phyloP scores from a whole-genome alignment of 2,113 vertebrate species.

The Phoenicopterus ruber region DNA sequence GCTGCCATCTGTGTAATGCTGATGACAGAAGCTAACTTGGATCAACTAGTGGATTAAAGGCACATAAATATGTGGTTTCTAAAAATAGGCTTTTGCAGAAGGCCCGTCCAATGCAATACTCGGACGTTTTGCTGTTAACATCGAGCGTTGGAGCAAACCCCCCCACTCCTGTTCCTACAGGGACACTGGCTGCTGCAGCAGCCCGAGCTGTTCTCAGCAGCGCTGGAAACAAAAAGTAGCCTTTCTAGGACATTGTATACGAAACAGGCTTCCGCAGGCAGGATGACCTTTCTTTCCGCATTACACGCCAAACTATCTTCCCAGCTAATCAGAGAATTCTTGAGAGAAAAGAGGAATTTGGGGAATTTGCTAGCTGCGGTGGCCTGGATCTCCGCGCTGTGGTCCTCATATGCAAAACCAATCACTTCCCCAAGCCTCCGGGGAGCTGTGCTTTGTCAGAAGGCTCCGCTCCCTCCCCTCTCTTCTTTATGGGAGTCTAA shows the following conservation, averaged over 20 bases:
- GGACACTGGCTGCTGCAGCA: neutral
- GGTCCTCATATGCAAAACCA: conserved; percentile 43
- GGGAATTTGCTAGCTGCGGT: conserved; percentile 41
- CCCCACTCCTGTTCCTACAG: neutral
- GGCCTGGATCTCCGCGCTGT: neutral
- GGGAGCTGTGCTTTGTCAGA: conserved; percentile 6
- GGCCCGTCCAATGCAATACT: neutral
- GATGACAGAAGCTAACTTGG: conserved; percentile 55
- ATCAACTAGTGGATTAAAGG: conserved; percentile 52
- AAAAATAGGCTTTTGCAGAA: conserved; percentile 38
- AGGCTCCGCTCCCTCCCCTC: neutral
- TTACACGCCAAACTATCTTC: conserved; percentile 66
- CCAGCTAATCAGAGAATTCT: conserved; percentile 70
- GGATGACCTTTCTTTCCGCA: conserved; percentile 65
- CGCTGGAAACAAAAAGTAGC: neutral
- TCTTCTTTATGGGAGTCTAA: neutral
- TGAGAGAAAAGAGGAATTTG: conserved; percentile 64
- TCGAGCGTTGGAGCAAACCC: neutral
- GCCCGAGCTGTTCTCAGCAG: conserved; percentile 25
- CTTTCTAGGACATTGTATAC: conserved; percentile 66
- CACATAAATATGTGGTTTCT: conserved; percentile 37
- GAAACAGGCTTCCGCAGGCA: conserved; percentile 41
- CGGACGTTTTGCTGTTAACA: neutral
- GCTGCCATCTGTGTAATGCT: conserved; percentile 19
- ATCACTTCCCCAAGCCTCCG: neutral